A percentile compares a stretch with the other conserved stretches of the same genome.
phyloP scores from a whole-genome alignment of 2,888 invertebrate genomes.

The Thereva unica region DNA sequence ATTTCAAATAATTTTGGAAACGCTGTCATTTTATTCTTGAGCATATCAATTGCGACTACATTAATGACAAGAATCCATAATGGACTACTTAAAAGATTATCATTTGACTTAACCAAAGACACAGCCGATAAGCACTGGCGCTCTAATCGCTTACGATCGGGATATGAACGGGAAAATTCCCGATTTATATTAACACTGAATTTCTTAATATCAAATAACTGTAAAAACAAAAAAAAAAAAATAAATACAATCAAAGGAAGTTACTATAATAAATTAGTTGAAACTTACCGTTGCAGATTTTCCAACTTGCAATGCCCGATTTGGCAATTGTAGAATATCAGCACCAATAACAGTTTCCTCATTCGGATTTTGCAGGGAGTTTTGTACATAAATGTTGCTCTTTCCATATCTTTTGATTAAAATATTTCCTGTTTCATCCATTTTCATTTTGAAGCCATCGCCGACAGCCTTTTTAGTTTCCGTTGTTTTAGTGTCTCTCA shows the following conservation, averaged over 20 bases:
- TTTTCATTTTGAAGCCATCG: slow-evolving; percentile 75
- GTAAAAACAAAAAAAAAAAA: slow-evolving; percentile 42
- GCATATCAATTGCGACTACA: slow-evolving; percentile 76
- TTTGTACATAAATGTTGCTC: slow-evolving; percentile 68
- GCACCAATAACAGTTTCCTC: slow-evolving; percentile 69
- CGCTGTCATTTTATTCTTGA: slow-evolving; percentile 68
- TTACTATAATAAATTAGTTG: slow-evolving; percentile 1
- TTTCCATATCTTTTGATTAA: slow-evolving; percentile 71
- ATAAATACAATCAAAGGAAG: neutral
- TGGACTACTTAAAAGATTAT: slow-evolving; percentile 71
- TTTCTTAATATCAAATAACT: slow-evolving; percentile 74
- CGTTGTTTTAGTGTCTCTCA: slow-evolving; percentile 90
- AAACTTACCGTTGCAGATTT: slow-evolving; percentile 64
- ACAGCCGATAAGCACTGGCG: slow-evolving; percentile 73
- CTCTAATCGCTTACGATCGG: slow-evolving; percentile 69
- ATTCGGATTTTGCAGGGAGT: slow-evolving; percentile 57
- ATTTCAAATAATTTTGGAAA: slow-evolving; percentile 37
- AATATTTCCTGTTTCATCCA: slow-evolving; percentile 74
- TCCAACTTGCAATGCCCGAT: slow-evolving; percentile 66
- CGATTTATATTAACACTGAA: slow-evolving; percentile 70
- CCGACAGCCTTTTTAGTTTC: slow-evolving; percentile 91
- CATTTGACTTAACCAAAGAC: slow-evolving; percentile 70
- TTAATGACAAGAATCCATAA: slow-evolving; percentile 81
- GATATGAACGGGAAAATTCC: slow-evolving; percentile 69
- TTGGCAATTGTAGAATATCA: slow-evolving; percentile 68